phyloP scores from a whole-genome alignment of 2,797 vertebrate species.

The Thamnophis elegans region DNA sequence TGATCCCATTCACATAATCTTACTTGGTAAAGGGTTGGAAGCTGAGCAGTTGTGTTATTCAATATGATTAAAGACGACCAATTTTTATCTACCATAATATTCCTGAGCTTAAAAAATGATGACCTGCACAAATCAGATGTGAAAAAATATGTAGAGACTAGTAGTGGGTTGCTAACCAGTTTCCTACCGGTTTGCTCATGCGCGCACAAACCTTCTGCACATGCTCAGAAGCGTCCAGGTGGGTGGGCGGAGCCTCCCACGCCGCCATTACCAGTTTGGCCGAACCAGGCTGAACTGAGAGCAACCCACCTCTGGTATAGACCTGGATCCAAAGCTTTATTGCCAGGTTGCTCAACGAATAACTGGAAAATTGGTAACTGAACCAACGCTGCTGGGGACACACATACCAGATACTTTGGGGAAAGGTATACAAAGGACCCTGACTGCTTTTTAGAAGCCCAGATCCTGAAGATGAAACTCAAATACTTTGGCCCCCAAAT shows the following conservation, averaged over 20 bases:
- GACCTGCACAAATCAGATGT: background rate
- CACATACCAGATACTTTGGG: background rate
- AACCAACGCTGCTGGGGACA: background rate
- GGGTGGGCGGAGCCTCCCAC: no score
- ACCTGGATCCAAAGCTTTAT: background rate
- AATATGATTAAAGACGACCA: background rate
- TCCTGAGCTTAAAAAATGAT: background rate
- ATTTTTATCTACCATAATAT: background rate
- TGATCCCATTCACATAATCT: background rate
- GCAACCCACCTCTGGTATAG: no score
- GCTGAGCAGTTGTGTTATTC: background rate
- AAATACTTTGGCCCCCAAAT: no score
- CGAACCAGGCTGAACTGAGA: no score
- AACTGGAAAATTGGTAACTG: background rate
- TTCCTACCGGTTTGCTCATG: no score
- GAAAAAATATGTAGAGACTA: background rate
- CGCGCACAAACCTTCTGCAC: no score
- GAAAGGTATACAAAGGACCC: background rate
- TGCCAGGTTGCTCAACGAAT: background rate
- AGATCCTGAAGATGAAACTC: no score
- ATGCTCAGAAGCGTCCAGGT: no score
- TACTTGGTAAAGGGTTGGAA: background rate
- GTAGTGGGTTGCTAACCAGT: no score
- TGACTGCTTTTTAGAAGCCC: no score
- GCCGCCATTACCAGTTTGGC: no score